These are phyloP conservation scores for Hemiscyllium ocellatum DNA, from an alignment of 2,113 vertebrate genomes.

Conservation along the genomic window DNA sequence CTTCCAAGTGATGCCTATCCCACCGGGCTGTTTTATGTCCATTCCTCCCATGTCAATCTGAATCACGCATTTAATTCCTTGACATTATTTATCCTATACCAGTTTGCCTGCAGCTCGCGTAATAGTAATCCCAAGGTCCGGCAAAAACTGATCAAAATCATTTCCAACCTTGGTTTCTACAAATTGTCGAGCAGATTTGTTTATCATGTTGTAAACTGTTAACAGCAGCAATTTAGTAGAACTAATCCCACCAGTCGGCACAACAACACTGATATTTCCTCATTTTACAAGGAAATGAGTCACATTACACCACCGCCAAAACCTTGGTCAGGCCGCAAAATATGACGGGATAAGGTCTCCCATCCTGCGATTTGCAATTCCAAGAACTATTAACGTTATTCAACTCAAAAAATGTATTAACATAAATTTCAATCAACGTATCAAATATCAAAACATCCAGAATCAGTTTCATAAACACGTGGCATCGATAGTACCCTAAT, in stretches of 20 bases:
- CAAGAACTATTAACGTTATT: neutral
- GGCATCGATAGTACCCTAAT: neutral
- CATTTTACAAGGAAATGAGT: constrained; percentile 31
- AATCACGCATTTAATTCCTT: too few relatives aligned
- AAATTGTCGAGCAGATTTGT: neutral
- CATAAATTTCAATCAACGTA: neutral
- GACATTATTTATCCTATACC: too few relatives aligned
- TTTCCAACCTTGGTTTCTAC: neutral
- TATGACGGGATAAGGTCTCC: neutral
- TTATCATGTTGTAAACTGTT: neutral
- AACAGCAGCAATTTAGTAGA: neutral
- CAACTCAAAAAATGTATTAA: neutral
- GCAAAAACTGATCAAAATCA: neutral
- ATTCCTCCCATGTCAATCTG: too few relatives aligned
- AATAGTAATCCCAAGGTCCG: too few relatives aligned
- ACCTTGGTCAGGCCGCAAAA: neutral
- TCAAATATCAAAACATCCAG: neutral
- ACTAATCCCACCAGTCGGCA: neutral
- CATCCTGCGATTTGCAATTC: neutral
- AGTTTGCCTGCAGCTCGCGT: too few relatives aligned
- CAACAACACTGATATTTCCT: neutral
- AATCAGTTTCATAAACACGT: neutral
- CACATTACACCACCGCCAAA: neutral
- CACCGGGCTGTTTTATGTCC: too few relatives aligned
- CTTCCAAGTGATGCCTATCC: too few relatives aligned